Conservation (phyloP, 2,797 vertebrate genomes). For the Pseudocheirus occidentalis region DNA sequence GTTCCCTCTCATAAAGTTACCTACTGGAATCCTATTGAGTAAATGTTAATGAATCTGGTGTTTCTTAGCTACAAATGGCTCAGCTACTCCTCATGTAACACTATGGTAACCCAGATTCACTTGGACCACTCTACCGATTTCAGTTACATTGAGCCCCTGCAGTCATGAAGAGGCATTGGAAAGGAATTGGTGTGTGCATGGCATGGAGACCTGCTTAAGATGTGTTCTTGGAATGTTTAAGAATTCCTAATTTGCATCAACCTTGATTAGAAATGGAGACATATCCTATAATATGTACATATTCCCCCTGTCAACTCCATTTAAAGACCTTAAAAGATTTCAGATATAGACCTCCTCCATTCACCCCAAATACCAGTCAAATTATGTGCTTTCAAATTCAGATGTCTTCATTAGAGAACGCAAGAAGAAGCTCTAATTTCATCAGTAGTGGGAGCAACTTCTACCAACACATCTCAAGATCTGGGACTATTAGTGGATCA, state of each 20-base stretch:
- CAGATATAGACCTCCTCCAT: constrained; percentile 64
- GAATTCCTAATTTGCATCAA: constrained; percentile 31
- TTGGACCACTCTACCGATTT: constrained; percentile 78
- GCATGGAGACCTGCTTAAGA: constrained; percentile 53
- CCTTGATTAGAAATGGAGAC: constrained; percentile 8
- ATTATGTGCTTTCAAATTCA: constrained; percentile 73
- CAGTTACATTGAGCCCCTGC: constrained; percentile 70
- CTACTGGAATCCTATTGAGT: constrained; percentile 69
- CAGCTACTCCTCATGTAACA: constrained; percentile 71
- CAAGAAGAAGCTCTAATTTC: neutral
- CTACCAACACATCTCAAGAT: neutral
- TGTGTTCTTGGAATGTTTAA: constrained; percentile 49
- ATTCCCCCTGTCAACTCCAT: constrained; percentile 64
- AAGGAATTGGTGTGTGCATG: constrained; percentile 58
- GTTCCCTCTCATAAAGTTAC: constrained; percentile 70
- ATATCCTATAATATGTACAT: constrained; percentile 33
- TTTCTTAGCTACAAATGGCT: constrained; percentile 73
- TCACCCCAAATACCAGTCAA: constrained; percentile 59
- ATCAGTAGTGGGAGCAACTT: neutral
- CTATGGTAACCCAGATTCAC: constrained; percentile 71
- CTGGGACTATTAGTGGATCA: neutral
- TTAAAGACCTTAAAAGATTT: constrained; percentile 73
- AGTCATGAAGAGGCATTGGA: constrained; percentile 66
- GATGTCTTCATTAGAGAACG: constrained; percentile 24
- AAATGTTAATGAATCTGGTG: constrained; percentile 72